Evolutionary conservation across 1,140 invertebrate genomes (phyloP).

Genomic region (Hyposmocoma kahamanoa): DNA sequence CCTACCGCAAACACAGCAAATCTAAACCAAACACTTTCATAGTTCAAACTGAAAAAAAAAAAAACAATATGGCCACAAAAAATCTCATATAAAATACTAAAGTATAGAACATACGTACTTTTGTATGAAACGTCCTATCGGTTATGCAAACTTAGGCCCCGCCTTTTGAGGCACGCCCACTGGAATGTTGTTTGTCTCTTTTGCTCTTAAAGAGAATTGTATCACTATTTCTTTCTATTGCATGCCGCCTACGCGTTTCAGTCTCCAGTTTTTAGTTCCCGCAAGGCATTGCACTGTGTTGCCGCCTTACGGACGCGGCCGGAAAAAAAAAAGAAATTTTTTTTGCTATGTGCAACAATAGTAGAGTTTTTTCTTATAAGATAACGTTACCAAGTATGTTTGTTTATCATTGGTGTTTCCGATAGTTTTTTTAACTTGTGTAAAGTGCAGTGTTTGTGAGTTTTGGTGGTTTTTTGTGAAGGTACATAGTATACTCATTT

Average conservation of each 20-base stretch:
- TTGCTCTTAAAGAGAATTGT: conserved; percentile 17
- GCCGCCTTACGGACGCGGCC: conserved; percentile 29
- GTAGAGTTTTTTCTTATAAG: conserved; percentile 5
- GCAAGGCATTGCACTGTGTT: conserved; percentile 42
- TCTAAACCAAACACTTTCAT: conserved; percentile 31
- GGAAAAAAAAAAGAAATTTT: conserved; percentile 37
- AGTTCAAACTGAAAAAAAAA: conserved; percentile 37
- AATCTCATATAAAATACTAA: conserved; percentile 43
- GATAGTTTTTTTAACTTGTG: conserved; percentile 32
- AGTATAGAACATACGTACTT: conserved; percentile 4
- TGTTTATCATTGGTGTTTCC: conserved; percentile 24
- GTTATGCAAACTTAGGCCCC: conserved; percentile 60
- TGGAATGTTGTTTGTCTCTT: conserved; percentile 21
- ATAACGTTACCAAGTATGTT: conserved; percentile 35
- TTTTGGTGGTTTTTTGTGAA: conserved; percentile 32
- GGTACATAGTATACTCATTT: conserved; percentile 31
- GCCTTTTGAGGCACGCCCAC: conserved; percentile 47
- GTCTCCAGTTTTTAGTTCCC: conserved; percentile 60
- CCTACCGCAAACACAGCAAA: conserved; percentile 33
- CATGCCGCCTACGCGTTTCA: conserved; percentile 57
- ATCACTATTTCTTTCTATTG: conserved; percentile 37
- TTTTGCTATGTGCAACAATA: conserved; percentile 9
- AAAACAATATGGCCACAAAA: conserved; percentile 61
- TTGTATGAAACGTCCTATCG: conserved; percentile 7
- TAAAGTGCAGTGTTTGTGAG: conserved; percentile 36